phyloP scores from a whole-genome alignment of 2,797 vertebrate genomes.

The Gila robusta region DNA sequence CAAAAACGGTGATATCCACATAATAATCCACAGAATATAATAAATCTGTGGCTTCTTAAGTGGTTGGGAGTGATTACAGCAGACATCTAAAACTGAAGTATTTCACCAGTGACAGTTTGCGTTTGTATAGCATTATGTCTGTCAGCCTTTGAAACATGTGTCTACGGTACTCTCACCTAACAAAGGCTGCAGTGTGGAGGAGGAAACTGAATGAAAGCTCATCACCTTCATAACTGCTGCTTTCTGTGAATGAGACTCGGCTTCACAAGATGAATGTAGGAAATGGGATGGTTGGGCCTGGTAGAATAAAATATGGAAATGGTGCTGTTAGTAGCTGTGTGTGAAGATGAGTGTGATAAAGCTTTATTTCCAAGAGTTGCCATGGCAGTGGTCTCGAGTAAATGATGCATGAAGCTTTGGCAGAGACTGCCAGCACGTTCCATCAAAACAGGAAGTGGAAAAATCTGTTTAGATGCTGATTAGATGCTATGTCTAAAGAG shows the following conservation, averaged over 20 bases:
- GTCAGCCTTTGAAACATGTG: slow-evolving; percentile 56
- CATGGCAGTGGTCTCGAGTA: slow-evolving; percentile 77
- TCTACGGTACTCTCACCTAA: slow-evolving; percentile 46
- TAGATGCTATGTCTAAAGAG: too few relatives aligned
- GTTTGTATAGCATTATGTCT: slow-evolving; percentile 49
- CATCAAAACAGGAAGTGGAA: slow-evolving; percentile 71
- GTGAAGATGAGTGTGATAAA: slow-evolving; percentile 72
- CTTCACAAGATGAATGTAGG: not conserved
- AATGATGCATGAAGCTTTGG: slow-evolving; percentile 85
- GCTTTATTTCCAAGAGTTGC: slow-evolving; percentile 71
- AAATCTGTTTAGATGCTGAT: slow-evolving; percentile 67
- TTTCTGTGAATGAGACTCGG: slow-evolving; percentile 14
- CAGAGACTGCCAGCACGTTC: slow-evolving; percentile 68
- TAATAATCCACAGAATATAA: slow-evolving; percentile 55
- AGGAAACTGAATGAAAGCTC: slow-evolving; percentile 38
- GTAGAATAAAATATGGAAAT: slow-evolving; percentile 54
- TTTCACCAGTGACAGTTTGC: slow-evolving; percentile 52
- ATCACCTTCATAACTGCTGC: not conserved
- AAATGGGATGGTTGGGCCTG: not conserved
- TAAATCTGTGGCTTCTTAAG: slow-evolving; percentile 54
- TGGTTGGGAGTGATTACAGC: slow-evolving; percentile 53
- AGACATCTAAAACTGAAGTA: slow-evolving; percentile 56
- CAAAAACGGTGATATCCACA: slow-evolving; percentile 54
- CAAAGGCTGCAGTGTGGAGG: slow-evolving; percentile 47
- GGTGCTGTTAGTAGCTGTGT: slow-evolving; percentile 59